These are phyloP conservation scores for Pipa parva DNA, from an alignment of 2,113 vertebrate genomes.

Conservation along the genomic window DNA sequence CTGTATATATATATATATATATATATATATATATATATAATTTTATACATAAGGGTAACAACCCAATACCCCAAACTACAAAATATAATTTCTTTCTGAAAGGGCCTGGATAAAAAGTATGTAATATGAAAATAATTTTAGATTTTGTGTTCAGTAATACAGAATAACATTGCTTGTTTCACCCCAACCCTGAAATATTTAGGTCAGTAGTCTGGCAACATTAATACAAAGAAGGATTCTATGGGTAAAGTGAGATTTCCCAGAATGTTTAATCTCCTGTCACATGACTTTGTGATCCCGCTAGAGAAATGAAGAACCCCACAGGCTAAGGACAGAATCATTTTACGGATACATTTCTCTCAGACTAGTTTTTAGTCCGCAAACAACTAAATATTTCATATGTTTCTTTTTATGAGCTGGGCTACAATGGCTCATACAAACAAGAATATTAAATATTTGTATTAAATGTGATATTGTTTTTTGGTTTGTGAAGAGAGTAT, in stretches of 20 bases:
- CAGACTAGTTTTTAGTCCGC: neutral
- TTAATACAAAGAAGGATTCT: slow-evolving; percentile 24
- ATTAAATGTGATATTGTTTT: too few species aligned
- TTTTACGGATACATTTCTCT: slow-evolving; percentile 2
- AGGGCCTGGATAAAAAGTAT: too few species aligned
- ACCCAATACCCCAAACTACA: too few species aligned
- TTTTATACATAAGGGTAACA: too few species aligned
- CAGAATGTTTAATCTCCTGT: slow-evolving; percentile 26
- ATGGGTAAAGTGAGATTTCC: slow-evolving; percentile 19
- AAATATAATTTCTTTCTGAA: too few species aligned
- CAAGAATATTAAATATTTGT: neutral
- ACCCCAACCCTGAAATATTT: slow-evolving; percentile 19
- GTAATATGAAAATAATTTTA: neutral
- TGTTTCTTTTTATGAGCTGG: slow-evolving; percentile 10
- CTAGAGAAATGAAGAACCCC: slow-evolving; percentile 5
- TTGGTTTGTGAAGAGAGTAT: too few species aligned
- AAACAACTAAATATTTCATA: slow-evolving; percentile 25
- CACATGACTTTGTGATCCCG: slow-evolving; percentile 7
- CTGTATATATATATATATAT: too few species aligned
- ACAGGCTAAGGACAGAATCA: neutral
- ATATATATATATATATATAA: too few species aligned
- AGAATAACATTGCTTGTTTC: neutral
- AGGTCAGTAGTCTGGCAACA: slow-evolving; percentile 9
- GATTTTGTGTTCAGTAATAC: neutral
- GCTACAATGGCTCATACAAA: slow-evolving; percentile 1